Percentiles rank a stretch among this genome's conserved stretches.
phyloP scores from a whole-genome alignment of 2,113 vertebrate genomes.

The Collichthys lucidus region DNA sequence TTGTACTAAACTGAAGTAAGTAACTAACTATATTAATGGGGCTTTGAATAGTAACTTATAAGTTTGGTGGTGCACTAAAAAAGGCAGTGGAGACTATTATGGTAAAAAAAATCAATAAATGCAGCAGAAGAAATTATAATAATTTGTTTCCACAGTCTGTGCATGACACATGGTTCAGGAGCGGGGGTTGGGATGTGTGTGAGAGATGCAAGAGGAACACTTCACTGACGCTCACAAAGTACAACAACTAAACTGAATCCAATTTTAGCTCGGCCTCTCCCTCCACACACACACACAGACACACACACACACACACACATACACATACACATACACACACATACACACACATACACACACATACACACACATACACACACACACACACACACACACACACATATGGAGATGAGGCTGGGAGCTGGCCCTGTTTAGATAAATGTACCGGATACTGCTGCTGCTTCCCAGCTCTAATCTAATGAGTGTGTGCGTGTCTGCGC shows the following conservation, averaged over 20 bases:
- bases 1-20: neutral
- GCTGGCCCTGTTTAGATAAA: conserved; percentile 43
- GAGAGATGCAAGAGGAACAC: neutral
- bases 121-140: neutral
- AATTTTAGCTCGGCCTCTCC: neutral
- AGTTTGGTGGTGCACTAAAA: no score
- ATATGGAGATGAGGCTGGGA: conserved; percentile 39
- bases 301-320: neutral
- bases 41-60: no score
- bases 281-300: conserved; percentile 6
- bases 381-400: neutral
- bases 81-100: neutral
- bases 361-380: conserved; percentile 14
- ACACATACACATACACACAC: neutral
- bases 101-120: neutral
- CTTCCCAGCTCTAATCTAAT: conserved; percentile 37
- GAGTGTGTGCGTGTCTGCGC: conserved; percentile 15
- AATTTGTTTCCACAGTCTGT: conserved; percentile 17
- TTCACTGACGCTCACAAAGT: neutral
- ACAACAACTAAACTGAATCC: neutral
- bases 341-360: neutral
- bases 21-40: no score
- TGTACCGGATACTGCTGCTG: conserved; percentile 28
- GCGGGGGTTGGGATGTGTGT: neutral
- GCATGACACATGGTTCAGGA: neutral